These are phyloP conservation scores for Acronicta alni DNA, from an alignment of 2,888 invertebrate genomes.

Conservation along the genomic window DNA sequence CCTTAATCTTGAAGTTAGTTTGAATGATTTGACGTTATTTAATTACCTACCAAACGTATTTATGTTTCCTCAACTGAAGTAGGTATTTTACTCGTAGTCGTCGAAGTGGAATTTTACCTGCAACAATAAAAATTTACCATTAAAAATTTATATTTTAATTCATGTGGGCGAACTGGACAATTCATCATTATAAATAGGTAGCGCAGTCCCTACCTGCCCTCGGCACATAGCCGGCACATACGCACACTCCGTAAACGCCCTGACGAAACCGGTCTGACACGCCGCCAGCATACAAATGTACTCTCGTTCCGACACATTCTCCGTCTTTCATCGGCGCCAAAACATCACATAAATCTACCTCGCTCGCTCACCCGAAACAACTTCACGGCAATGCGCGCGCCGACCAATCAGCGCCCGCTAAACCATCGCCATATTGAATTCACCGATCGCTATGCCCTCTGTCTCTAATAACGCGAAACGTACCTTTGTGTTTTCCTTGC, in stretches of 20 bases:
- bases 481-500: constrained; percentile 73
- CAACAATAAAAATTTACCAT: constrained; percentile 74
- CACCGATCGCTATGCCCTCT: constrained; percentile 79
- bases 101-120: constrained; percentile 71
- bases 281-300: constrained; percentile 85
- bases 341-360: constrained; percentile 86
- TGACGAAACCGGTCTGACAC: constrained; percentile 84
- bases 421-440: constrained; percentile 87
- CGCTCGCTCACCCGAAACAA: constrained; percentile 81
- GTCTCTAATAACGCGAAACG: constrained; percentile 75
- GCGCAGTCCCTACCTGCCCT: constrained; percentile 79
- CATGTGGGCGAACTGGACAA: constrained; percentile 63
- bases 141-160: constrained; percentile 64
- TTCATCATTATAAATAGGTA: constrained; percentile 82
- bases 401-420: constrained; percentile 76
- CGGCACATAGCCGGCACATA: constrained; percentile 84
- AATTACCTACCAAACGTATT: constrained; percentile 29
- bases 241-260: constrained; percentile 84
- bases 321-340: constrained; percentile 86
- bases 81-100: constrained; percentile 19
- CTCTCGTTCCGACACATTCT: constrained; percentile 82
- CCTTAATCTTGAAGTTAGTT: constrained; percentile 9
- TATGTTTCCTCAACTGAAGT: constrained; percentile 29
- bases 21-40: constrained; percentile 10
- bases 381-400: constrained; percentile 75